Conservation (phyloP, 2,113 vertebrate species). For the Polyodon spathula region DNA sequence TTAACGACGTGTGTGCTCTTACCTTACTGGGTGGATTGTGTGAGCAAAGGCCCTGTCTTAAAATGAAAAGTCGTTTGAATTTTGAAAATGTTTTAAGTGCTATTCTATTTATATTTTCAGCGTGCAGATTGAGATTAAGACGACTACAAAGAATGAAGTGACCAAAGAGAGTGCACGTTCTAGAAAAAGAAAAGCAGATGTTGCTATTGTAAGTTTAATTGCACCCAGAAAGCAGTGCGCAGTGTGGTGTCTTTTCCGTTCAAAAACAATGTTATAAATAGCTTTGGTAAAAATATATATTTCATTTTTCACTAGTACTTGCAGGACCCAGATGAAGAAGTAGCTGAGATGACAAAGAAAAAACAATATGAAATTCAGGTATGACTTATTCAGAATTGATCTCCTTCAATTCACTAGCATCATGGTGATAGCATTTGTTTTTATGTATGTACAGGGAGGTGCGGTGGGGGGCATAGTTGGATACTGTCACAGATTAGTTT, state of each 20-base stretch:
- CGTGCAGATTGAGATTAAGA: conserved; percentile 44
- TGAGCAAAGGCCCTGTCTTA: no score
- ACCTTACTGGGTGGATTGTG: no score
- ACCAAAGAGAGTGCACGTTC: conserved; percentile 42
- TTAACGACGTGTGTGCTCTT: neutral
- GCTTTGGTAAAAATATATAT: neutral
- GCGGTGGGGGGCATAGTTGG: no score
- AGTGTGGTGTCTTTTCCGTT: neutral
- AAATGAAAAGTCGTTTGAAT: no score
- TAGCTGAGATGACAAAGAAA: conserved; percentile 60
- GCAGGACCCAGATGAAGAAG: conserved; percentile 80
- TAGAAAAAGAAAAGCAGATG: conserved; percentile 90
- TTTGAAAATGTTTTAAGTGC: no score
- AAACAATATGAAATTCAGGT: conserved; percentile 66
- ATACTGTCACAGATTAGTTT: no score
- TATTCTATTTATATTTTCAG: conserved; percentile 29
- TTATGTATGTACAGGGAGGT: no score
- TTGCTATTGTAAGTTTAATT: conserved; percentile 75
- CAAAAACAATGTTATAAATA: no score
- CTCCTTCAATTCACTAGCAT: no score
- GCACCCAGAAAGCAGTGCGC: neutral
- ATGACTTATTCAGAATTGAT: neutral
- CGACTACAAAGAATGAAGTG: conserved; percentile 34
- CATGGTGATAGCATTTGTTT: no score
- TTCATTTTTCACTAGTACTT: conserved; percentile 57